These are phyloP conservation scores for Poecilia velifera DNA, from an alignment of 2,797 vertebrate species.

Conservation along the genomic window DNA sequence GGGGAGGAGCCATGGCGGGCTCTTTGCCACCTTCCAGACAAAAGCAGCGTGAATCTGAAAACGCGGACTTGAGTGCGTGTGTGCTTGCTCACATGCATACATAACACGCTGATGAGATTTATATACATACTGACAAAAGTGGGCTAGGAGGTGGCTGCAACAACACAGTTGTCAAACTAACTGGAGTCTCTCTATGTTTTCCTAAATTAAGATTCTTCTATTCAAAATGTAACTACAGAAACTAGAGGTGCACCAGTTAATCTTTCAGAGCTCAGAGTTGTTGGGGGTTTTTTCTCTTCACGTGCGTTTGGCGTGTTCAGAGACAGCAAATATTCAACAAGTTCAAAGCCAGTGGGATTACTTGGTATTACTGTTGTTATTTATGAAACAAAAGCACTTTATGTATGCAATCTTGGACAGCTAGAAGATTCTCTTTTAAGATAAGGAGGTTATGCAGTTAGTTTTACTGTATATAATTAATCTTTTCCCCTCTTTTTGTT, in stretches of 20 bases:
- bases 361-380: background rate
- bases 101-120: background rate
- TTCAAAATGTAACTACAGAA: background rate
- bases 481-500: background rate
- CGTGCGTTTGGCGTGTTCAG: background rate
- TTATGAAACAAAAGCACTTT: background rate
- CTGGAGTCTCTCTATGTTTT: background rate
- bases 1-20: constrained; percentile 69
- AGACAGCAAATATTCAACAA: background rate
- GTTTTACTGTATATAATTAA: background rate
- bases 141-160: constrained; percentile 9
- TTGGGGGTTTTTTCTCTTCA: background rate
- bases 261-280: background rate
- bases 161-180: constrained; percentile 7
- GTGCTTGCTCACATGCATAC: constrained; percentile 21
- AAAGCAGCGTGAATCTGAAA: constrained; percentile 61
- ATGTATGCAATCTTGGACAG: background rate
- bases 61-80: constrained; percentile 23
- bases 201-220: background rate
- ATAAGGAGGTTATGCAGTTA: background rate
- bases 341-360: background rate
- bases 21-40: constrained; percentile 74
- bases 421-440: background rate
- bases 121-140: constrained; percentile 7
- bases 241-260: background rate